Base-by-base conservation (phyloP, 2,113 vertebrate species). In the Dromiciops gliroides region DNA sequence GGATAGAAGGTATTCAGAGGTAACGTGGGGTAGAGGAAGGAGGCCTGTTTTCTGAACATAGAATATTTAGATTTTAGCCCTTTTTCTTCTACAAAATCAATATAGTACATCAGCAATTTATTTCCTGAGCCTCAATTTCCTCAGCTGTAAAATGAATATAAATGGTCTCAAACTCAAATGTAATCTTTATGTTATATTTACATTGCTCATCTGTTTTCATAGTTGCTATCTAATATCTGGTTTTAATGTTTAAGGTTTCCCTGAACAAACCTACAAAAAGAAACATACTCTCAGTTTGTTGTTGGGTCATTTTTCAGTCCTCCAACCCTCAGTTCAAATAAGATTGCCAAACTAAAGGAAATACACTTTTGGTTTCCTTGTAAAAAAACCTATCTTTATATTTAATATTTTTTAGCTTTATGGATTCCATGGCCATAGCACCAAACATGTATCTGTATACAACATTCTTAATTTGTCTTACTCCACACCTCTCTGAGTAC, bases 371-470 rank as follows among this genome's bases (percentile, higher is more conserved):
- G 67, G n/a, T 83, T 83, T 83, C n/a, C 37, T 96, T 92, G 16
- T 48, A 52, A 16, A 31, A 94, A 31, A 94, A 91, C 23, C 22
- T 91, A 16, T 91, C 50, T 93, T 95, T 94, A 93, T 53, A 92
- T 0, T 44, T 96, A 23, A 91, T 0, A 44, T 96, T 16, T 83
- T 89, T 52, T 53, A 10, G 75, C 23, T 94, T 0, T 89, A 89
- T 92, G 93, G 23, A n/a, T 89, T 95, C 44, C 91, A 25, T 67
- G 75, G 93, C 51, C 22, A 47, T 52, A 31, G 10, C 14, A 50
- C 3, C 90, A 90, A 91, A 48, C 49, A 94, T 37, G 53, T 94
- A 52, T 11, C 48, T 92, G 83, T 51, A 52, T 53, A 48, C 19
- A 48, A 89, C 31, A 89, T 88, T 83, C 75, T 51, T 53, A 25